phyloP scores from a whole-genome alignment of 2,113 vertebrate species.

The Monopterus albus region DNA sequence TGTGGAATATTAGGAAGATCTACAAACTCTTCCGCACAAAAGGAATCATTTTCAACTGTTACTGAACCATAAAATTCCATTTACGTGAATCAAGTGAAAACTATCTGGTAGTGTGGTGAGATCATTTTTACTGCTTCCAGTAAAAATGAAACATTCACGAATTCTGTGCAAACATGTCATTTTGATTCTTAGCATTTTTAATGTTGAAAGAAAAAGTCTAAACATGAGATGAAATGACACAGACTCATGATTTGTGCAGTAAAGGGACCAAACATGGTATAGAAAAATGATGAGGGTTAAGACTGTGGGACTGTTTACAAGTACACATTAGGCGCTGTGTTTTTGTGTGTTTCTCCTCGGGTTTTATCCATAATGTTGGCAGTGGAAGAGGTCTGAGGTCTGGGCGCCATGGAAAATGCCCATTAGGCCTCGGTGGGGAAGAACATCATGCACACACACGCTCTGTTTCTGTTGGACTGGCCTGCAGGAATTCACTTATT shows the following conservation, averaged over 20 bases:
- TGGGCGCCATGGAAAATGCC: conserved; percentile 70
- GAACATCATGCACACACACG: conserved; percentile 58
- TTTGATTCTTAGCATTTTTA: conserved; percentile 10
- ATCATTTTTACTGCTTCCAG: conserved; percentile 4
- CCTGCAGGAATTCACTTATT: conserved; percentile 78
- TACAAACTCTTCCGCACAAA: not conserved
- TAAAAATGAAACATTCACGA: not conserved
- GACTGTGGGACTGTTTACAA: conserved; percentile 20
- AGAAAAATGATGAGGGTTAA: conserved; percentile 15
- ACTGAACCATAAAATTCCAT: not conserved
- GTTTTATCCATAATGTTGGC: conserved; percentile 52
- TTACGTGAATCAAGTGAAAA: conserved; percentile 12
- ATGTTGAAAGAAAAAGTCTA: conserved; percentile 7
- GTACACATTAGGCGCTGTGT: conserved; percentile 2
- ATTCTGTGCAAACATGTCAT: not conserved
- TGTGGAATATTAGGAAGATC: too few relatives aligned
- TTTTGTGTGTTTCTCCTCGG: conserved; percentile 9
- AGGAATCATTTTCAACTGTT: not conserved
- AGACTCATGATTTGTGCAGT: conserved; percentile 26
- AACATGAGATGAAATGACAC: conserved; percentile 28
- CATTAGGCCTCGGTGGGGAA: conserved; percentile 63
- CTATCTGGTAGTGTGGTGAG: conserved; percentile 3
- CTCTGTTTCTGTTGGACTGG: conserved; percentile 80
- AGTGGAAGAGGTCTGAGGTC: conserved; percentile 60
- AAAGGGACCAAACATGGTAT: conserved; percentile 41